phyloP scores from a whole-genome alignment of 2,888 invertebrate species.

The Drosophila silvestris region DNA sequence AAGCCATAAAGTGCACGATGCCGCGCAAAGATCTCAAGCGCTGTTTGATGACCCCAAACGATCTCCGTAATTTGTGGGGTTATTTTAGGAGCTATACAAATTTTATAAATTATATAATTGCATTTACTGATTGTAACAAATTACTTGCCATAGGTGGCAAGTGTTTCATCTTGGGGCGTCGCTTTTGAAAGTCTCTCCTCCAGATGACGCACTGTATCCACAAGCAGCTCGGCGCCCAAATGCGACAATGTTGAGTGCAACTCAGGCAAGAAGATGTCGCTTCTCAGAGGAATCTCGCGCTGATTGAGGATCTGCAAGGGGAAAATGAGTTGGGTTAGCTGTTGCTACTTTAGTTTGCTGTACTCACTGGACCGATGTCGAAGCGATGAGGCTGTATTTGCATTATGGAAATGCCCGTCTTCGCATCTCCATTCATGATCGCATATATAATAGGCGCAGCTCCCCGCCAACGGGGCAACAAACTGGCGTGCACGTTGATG shows the following conservation, averaged over 20 bases:
- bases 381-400: conserved; percentile 92
- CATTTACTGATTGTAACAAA: neutral
- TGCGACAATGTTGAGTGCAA: conserved; percentile 88
- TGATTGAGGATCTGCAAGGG: conserved; percentile 85
- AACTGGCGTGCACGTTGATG: conserved; percentile 96
- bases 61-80: conserved; percentile 87
- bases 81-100: conserved; percentile 90
- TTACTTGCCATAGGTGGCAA: conserved; percentile 89
- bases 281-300: conserved; percentile 86
- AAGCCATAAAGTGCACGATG: conserved; percentile 89
- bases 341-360: neutral
- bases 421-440: conserved; percentile 91
- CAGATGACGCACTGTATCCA: conserved; percentile 88
- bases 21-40: conserved; percentile 89
- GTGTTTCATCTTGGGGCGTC: conserved; percentile 87
- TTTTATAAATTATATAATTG: conserved; percentile 5
- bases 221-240: conserved; percentile 89
- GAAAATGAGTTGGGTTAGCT: neutral
- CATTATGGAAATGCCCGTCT: conserved; percentile 95
- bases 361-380: conserved; percentile 89
- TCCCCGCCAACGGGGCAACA: conserved; percentile 96
- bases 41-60: conserved; percentile 89
- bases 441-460: conserved; percentile 96
- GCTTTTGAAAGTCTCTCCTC: conserved; percentile 87
- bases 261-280: conserved; percentile 88